Evolutionary conservation across 2,113 vertebrate genomes (phyloP), one percentile per base, ranked within the genome.

Genomic region (Sapayoa aenigma): DNA sequence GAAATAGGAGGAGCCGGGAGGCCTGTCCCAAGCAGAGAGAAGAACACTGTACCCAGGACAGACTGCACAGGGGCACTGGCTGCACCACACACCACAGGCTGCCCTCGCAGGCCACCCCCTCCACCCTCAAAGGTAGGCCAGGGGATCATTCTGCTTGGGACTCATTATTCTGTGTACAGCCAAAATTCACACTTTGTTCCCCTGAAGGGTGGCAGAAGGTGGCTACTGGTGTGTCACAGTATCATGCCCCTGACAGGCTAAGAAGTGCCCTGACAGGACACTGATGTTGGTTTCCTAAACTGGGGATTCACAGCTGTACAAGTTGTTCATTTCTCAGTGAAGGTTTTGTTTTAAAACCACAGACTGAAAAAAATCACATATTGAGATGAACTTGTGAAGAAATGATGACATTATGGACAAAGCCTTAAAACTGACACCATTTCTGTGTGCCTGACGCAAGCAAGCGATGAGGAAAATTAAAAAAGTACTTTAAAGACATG

Each of bases 1-100:
- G 95, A 99, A 99, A 87, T 99, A 99, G 8, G 99, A 99, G 15
- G 99, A 98, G 46, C 99, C 99, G 0, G 98, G 98, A 21, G 99
- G 99, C 89, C 99, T 99, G 98, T 62, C 30, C 23, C 83, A 67
- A 96, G 24, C 1, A 79, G 81, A 88, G 73, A 84, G 76, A 62
- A 74, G 20, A 90, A 33, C 76, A 72, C 13, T 85, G 86, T 52
- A 73, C 14, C 53, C 46, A 66, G 52, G 21, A 47, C 41, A 59
- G 0, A 41, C 27, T 44, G 31, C 9, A n/a, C 1, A 46, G 20
- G 39, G 30, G 66, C 47, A 21, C n/a, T 5, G 21, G 20, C 35
- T 80, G 23, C 71, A 39, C 11, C 19, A 25, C 35, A 44, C 2
- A 21, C 25, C 53, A 16, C 0, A 2, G 72, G 22, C 28, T 44